Evolutionary conservation across 2,797 vertebrate genomes (phyloP).

Genomic region (Cetoscarus ocellatus): DNA sequence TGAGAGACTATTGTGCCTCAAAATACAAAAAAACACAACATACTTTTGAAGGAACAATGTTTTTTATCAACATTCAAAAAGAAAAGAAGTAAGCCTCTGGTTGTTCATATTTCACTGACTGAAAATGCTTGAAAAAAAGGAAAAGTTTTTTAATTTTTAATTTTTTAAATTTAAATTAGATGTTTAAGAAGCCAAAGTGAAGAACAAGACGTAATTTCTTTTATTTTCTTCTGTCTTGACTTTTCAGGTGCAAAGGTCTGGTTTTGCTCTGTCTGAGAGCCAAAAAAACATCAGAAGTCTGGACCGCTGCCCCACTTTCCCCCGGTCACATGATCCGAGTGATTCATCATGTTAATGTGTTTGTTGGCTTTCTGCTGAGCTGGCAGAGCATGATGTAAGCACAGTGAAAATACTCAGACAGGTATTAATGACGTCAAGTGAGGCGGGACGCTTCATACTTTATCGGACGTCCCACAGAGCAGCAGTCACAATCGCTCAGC

Average conservation of each 20-base stretch:
- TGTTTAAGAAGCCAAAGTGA: too few relatives aligned
- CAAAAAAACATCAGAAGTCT: not conserved
- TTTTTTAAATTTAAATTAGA: too few relatives aligned
- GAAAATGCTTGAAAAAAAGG: too few relatives aligned
- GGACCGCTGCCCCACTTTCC: slow-evolving; percentile 18
- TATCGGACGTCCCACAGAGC: slow-evolving; percentile 3
- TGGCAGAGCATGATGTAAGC: slow-evolving; percentile 42
- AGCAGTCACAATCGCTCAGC: slow-evolving; percentile 28
- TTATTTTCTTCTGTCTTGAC: not conserved
- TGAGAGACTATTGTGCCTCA: too few relatives aligned
- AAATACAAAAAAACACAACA: too few relatives aligned
- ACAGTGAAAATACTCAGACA: slow-evolving; percentile 5
- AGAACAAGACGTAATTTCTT: too few relatives aligned
- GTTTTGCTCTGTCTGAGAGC: not conserved
- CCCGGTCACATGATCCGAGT: slow-evolving; percentile 13
- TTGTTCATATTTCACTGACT: too few relatives aligned
- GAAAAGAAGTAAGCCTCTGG: too few relatives aligned
- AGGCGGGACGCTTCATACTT: slow-evolving; percentile 12
- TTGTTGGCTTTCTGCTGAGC: slow-evolving; percentile 44
- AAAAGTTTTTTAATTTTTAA: too few relatives aligned
- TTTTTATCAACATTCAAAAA: too few relatives aligned
- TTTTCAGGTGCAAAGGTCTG: slow-evolving; percentile 6
- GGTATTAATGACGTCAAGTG: slow-evolving; percentile 36
- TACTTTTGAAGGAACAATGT: too few relatives aligned
- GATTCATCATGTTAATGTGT: slow-evolving; percentile 47